Base-by-base conservation (phyloP, 2,888 invertebrate species). In the Nezara viridula region DNA sequence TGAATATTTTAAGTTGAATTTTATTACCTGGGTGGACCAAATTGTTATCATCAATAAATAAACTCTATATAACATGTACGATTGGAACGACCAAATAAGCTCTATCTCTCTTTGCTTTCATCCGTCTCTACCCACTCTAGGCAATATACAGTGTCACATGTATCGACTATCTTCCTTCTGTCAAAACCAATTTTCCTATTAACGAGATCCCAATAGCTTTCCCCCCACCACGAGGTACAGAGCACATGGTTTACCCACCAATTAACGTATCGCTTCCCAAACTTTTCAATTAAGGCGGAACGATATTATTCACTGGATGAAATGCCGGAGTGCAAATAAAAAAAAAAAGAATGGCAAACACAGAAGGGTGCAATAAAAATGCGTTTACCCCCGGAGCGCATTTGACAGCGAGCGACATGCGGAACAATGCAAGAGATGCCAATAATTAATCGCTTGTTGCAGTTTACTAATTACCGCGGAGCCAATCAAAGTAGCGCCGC, bases 361-460 rank as follows among this genome's bases (percentile, higher is more conserved):
- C 81, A 81, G 44, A 81, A 81, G 81, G 81, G 81, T 81, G 81
- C 81, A 81, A 81, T 47, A 81, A 81, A 81, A 81, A 81, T 81
- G 81, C 81, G 81, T 81, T 81, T 81, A 81, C 81, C 81, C 81
- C 81, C n/a, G 44, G 81, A 81, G 81, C 44, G 44, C 81, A 81
- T 81, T 81, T 81, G 81, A 37, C 44, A 37, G 2, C 37, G 37
- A 21, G 21, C 21, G 77, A 27, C n/a, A 21, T 73, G 19, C 66
- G 81, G 44, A 81, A 81, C 81, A 81, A 81, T 81, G 81, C 81
- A 55, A 52, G 60, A 73, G 37, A n/a, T 37, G 40, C 86, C 40
- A 86, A 86, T 86, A 86, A 86, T 86, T 86, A 86, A 86, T 86
- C 86, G 50, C 60, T 47, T 55, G 86, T 86, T 86, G 86, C 86